Evolutionary conservation across 2,888 invertebrate genomes (phyloP).

Genomic region (Nemurella pictetii): DNA sequence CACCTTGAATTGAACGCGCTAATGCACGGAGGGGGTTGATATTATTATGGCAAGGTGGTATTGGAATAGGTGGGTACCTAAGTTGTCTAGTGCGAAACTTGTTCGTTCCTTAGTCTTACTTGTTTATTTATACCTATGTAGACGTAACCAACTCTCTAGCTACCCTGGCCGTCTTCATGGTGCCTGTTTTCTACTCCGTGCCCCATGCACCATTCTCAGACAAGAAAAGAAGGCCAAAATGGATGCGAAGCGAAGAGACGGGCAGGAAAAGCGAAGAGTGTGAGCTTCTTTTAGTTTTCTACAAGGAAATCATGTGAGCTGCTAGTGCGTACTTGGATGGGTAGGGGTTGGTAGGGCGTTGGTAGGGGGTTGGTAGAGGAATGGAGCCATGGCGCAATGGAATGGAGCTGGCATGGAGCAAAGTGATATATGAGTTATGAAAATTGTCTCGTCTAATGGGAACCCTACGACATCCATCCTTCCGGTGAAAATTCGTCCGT

Average conservation of each 20-base stretch:
- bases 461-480: slow-evolving; percentile 12
- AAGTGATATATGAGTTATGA: slow-evolving; percentile 27
- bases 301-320: neutral
- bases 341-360: neutral
- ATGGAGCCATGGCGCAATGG: neutral
- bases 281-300: neutral
- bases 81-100: neutral
- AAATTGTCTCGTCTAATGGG: neutral
- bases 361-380: neutral
- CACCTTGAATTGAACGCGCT: no score
- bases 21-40: neutral
- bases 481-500: neutral
- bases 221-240: neutral
- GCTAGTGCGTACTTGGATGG: neutral
- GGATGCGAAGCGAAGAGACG: neutral
- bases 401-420: neutral
- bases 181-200: neutral
- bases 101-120: neutral
- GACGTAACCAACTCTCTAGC: no score
- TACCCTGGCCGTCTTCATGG: neutral
- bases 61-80: neutral
- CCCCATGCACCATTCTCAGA: neutral
- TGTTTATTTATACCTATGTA: neutral
- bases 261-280: neutral
- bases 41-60: neutral